Conservation (phyloP, 2,797 vertebrate species). For the Tokudaia tokunoshimensis region DNA sequence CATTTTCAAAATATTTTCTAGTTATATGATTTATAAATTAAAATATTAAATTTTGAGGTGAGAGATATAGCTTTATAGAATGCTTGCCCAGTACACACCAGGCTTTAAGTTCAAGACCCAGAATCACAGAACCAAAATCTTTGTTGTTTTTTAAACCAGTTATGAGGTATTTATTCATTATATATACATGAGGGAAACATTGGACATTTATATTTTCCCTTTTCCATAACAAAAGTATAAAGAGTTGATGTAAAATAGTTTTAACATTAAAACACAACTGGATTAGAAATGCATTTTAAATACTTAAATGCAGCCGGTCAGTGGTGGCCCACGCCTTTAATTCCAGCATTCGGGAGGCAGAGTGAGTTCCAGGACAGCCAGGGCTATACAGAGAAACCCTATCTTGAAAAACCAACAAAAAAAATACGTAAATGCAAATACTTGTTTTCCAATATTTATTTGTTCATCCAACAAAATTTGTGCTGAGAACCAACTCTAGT, state of each 20-base stretch:
- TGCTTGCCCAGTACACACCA: not conserved
- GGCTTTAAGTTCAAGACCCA: not conserved
- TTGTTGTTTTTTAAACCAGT: conserved; percentile 7
- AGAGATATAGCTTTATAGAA: not conserved
- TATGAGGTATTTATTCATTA: conserved; percentile 68
- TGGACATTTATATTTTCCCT: conserved; percentile 70
- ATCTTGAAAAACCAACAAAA: too few species aligned
- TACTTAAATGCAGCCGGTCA: not conserved
- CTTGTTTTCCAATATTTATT: not conserved
- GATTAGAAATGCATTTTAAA: conserved; percentile 55
- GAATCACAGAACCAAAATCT: not conserved
- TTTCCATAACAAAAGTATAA: conserved; percentile 62
- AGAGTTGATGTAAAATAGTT: conserved; percentile 55
- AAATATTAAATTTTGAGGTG: conserved; percentile 43
- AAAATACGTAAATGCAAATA: conserved; percentile 23
- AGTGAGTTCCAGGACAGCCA: too few species aligned
- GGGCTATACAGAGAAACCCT: too few species aligned
- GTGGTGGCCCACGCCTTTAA: too few species aligned
- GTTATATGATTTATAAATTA: conserved; percentile 25
- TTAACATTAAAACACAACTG: conserved; percentile 57
- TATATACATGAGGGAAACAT: conserved; percentile 62
- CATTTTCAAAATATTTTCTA: conserved; percentile 51
- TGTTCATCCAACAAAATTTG: not conserved
- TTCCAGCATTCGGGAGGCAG: too few species aligned
- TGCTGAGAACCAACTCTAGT: not conserved